A percentile compares a stretch with the other conserved stretches of the same genome.
phyloP scores from a whole-genome alignment of 2,888 invertebrate species.

The Acrobasis suavella region DNA sequence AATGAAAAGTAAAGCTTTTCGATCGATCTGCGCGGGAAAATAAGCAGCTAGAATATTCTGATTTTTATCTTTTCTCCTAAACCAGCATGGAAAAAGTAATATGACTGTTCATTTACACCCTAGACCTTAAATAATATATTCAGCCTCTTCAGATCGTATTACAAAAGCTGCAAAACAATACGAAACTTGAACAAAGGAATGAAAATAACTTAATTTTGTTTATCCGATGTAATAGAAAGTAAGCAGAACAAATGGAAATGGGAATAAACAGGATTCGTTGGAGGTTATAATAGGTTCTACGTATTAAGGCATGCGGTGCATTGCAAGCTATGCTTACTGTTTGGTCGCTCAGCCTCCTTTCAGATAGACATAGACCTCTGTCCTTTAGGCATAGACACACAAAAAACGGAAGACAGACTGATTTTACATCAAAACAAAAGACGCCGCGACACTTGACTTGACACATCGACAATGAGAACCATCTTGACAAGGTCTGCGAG shows the following conservation, averaged over 20 bases:
- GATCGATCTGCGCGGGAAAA: neutral
- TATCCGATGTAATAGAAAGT: slow-evolving; percentile 12
- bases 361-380: too few relatives aligned
- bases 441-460: too few relatives aligned
- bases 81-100: too few relatives aligned
- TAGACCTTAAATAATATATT: too few relatives aligned
- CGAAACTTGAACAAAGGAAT: slow-evolving; percentile 1
- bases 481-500: too few relatives aligned
- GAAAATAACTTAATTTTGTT: slow-evolving; percentile 13
- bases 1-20: too few relatives aligned
- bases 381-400: too few relatives aligned
- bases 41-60: neutral
- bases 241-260: slow-evolving; percentile 11
- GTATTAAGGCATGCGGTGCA: neutral
- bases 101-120: too few relatives aligned
- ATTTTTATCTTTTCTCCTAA: neutral
- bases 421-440: too few relatives aligned
- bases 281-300: slow-evolving; percentile 1
- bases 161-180: neutral
- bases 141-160: neutral
- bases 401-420: too few relatives aligned
- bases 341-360: too few relatives aligned
- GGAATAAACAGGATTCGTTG: slow-evolving; percentile 7
- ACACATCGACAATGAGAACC: too few relatives aligned
- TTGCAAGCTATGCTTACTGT: neutral